Conservation (phyloP, 2,888 invertebrate genomes). For the Lasioglossum lativentre region DNA sequence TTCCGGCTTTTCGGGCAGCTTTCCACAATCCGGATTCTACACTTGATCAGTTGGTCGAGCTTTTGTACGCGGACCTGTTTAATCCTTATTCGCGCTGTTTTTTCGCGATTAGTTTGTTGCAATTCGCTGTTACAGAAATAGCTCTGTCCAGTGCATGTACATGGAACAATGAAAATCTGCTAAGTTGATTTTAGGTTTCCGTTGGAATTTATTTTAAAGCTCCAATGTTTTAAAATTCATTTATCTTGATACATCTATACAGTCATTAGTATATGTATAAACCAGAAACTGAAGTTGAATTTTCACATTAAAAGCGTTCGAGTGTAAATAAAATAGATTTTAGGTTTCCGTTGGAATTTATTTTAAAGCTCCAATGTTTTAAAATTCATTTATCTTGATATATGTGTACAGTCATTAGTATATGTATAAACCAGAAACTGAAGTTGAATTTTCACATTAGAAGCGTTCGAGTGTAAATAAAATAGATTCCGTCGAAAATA, state of each 20-base stretch:
- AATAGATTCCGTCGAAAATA: too few species aligned
- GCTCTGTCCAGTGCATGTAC: background rate
- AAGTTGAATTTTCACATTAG: background rate
- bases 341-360: too few species aligned
- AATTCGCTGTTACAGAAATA: background rate
- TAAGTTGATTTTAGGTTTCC: background rate
- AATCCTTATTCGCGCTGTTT: background rate
- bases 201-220: background rate
- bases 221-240: background rate
- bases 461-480: background rate
- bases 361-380: too few species aligned
- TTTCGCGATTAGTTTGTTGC: background rate
- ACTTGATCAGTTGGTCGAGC: background rate
- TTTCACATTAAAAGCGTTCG: too few species aligned
- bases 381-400: too few species aligned
- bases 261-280: too few species aligned
- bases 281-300: too few species aligned
- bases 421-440: too few species aligned
- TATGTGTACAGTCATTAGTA: too few species aligned
- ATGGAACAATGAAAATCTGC: background rate
- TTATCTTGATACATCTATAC: too few species aligned
- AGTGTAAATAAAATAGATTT: too few species aligned
- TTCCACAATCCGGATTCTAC: background rate
- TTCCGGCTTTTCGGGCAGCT: constrained; percentile 16
- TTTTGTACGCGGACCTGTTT: background rate